Evolutionary conservation across 1,140 invertebrate species (phyloP).

Genomic region (Babylonia areolata): DNA sequence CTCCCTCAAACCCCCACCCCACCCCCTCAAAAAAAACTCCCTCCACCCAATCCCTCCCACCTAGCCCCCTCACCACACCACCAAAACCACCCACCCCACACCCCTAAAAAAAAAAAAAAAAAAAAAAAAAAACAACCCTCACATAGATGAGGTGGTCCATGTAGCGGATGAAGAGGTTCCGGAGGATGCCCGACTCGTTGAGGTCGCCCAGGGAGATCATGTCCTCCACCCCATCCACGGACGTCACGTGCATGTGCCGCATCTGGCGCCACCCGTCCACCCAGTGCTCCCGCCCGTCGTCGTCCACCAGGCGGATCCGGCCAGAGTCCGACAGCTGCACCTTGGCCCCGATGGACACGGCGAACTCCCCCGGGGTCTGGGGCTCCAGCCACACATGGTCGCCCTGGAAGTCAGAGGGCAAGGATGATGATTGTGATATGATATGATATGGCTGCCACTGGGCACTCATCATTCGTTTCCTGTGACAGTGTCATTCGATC

Average conservation of each 20-base stretch:
- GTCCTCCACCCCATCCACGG: slow-evolving; percentile 98
- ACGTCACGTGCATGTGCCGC: slow-evolving; percentile 99
- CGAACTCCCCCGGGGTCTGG: slow-evolving; percentile 91
- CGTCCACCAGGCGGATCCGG: slow-evolving; percentile 87
- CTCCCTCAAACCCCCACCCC: too few species aligned
- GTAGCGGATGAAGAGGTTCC: slow-evolving; percentile 98
- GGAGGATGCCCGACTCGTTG: slow-evolving; percentile 97
- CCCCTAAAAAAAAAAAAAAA: slow-evolving; percentile 28
- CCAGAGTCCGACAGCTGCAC: slow-evolving; percentile 96
- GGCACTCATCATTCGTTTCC: too few species aligned
- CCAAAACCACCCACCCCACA: too few species aligned
- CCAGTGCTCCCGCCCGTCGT: slow-evolving; percentile 96
- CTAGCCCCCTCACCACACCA: too few species aligned
- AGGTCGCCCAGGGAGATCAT: slow-evolving; percentile 99
- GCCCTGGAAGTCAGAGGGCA: slow-evolving; percentile 81
- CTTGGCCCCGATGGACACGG: slow-evolving; percentile 96
- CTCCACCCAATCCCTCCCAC: too few species aligned
- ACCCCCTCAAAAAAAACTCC: too few species aligned
- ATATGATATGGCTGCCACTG: too few species aligned
- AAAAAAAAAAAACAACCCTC: too few species aligned
- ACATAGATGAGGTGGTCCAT: slow-evolving; percentile 99
- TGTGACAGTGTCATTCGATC: too few species aligned
- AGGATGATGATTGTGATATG: not conserved
- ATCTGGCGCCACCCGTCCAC: slow-evolving; percentile 84
- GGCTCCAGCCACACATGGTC: slow-evolving; percentile 99